Conservation (phyloP, 2,888 invertebrate species). For the Drosophila leonis region DNA sequence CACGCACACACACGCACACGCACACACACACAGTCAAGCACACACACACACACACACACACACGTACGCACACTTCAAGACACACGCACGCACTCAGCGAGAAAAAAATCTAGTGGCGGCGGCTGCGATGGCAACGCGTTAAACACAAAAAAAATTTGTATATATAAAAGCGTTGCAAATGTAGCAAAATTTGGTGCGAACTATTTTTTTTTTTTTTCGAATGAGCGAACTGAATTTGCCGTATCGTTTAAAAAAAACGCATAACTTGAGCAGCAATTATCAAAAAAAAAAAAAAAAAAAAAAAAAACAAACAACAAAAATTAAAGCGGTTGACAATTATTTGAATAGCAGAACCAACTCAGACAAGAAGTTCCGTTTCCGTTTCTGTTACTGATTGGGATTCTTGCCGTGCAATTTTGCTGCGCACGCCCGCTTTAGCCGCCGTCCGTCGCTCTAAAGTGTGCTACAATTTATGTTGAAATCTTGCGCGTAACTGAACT, state of each 20-base stretch:
- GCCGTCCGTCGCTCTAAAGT: constrained; percentile 60
- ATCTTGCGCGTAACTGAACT: constrained; percentile 80
- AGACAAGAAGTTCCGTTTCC: constrained; percentile 56
- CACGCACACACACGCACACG: constrained; percentile 9
- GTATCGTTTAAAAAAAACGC: constrained; percentile 2
- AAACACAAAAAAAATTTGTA: constrained; percentile 23
- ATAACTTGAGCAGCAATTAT: background rate
- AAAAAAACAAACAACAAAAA: constrained; percentile 20
- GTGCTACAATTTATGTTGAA: constrained; percentile 76
- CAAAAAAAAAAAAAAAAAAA: constrained; percentile 14
- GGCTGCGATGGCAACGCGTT: constrained; percentile 44
- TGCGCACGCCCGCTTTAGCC: constrained; percentile 71
- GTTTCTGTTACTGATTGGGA: constrained; percentile 53
- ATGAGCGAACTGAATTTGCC: constrained; percentile 7
- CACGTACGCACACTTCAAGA: constrained; percentile 12
- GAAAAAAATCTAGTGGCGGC: constrained; percentile 48
- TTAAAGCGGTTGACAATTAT: constrained; percentile 45
- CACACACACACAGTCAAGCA: constrained; percentile 11
- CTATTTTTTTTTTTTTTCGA: constrained; percentile 8
- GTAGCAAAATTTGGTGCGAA: constrained; percentile 9
- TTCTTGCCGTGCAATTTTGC: constrained; percentile 58
- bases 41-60: background rate
- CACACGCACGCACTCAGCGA: constrained; percentile 32
- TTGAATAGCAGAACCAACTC: constrained; percentile 40
- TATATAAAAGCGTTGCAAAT: constrained; percentile 32